Percentiles rank a stretch among this genome's conserved stretches.
Conservation (phyloP, 2,797 vertebrate species). For the Gadopsis marmoratus region DNA sequence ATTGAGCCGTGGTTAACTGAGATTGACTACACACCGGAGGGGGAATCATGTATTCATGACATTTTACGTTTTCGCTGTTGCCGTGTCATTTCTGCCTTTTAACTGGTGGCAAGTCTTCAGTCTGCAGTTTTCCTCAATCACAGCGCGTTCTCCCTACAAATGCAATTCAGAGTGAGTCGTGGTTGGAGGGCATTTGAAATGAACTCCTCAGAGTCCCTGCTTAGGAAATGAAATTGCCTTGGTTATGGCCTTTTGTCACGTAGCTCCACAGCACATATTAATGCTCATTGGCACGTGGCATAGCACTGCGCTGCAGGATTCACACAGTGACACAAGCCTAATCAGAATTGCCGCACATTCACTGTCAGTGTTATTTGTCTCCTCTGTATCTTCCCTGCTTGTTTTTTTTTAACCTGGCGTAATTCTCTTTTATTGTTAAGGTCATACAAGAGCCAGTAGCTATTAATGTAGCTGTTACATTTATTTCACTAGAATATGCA, state of each 20-base stretch:
- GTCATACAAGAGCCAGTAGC: background rate
- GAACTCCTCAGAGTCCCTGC: conserved; percentile 74
- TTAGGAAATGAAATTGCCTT: conserved; percentile 81
- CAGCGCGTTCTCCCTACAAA: conserved; percentile 50
- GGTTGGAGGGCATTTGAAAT: conserved; percentile 82
- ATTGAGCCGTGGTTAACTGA: conserved; percentile 38
- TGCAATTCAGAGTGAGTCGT: conserved; percentile 69
- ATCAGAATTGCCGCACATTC: conserved; percentile 35
- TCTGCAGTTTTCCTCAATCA: conserved; percentile 29
- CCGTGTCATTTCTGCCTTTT: conserved; percentile 58
- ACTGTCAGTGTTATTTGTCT: conserved; percentile 23
- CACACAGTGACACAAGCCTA: conserved; percentile 28
- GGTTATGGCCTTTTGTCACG: conserved; percentile 70
- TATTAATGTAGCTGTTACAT: conserved; percentile 3
- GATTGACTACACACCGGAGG: conserved; percentile 46
- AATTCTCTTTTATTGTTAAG: conserved; percentile 20
- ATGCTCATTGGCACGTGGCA: conserved; percentile 62
- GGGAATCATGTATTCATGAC: conserved; percentile 63
- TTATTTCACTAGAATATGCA: background rate
- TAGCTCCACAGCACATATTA: conserved; percentile 77
- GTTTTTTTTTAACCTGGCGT: conserved; percentile 28
- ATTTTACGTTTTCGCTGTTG: conserved; percentile 53
- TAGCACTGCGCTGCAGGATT: conserved; percentile 33
- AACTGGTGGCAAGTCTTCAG: conserved; percentile 45
- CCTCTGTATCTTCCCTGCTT: conserved; percentile 20